phyloP scores from a whole-genome alignment of 2,888 invertebrate genomes.

The Yponomeuta malinellus region DNA sequence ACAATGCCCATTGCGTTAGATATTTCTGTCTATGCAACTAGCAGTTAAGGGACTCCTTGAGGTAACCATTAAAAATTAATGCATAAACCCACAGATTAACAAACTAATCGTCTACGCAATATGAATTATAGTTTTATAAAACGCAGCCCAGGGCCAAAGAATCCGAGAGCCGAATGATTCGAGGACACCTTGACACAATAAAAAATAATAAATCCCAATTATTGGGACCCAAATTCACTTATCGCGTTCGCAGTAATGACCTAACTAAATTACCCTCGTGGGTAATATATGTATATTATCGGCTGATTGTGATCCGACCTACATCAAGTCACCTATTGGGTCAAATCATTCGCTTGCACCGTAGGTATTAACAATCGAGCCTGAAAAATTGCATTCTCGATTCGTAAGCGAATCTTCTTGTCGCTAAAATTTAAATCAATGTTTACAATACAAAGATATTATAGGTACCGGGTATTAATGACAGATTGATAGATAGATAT shows the following conservation, averaged over 20 bases:
- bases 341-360: not conserved
- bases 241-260: not conserved
- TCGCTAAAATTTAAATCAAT: not conserved
- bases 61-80: too few relatives aligned
- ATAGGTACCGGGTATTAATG: not conserved
- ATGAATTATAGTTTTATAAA: too few relatives aligned
- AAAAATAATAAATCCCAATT: not conserved
- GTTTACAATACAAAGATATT: not conserved
- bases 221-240: not conserved
- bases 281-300: constrained; percentile 49
- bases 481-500: too few relatives aligned
- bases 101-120: too few relatives aligned
- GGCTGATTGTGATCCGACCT: constrained; percentile 57
- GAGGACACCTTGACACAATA: not conserved
- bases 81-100: too few relatives aligned
- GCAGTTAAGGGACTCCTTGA: too few relatives aligned
- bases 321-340: constrained; percentile 23
- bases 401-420: not conserved
- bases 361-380: not conserved
- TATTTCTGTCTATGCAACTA: too few relatives aligned
- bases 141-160: too few relatives aligned
- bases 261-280: constrained; percentile 50
- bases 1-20: too few relatives aligned
- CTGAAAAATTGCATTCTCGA: not conserved
- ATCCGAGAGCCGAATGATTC: not conserved